Percentiles rank a stretch among this genome's conserved stretches.
Evolutionary conservation across 2,888 invertebrate genomes (phyloP).

Genomic region (Timema cristinae): DNA sequence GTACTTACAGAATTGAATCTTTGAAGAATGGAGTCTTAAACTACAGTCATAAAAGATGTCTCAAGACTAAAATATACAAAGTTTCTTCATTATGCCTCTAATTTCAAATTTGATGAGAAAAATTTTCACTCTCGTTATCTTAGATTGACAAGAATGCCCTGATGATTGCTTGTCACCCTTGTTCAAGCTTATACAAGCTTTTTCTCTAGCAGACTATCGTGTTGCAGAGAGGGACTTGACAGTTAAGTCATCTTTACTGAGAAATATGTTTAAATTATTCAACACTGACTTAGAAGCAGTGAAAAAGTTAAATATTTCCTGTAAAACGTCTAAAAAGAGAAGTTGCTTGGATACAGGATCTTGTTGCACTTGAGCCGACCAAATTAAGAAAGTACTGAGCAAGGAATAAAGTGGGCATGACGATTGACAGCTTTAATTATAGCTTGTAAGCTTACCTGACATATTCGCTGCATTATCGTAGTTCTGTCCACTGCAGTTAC

Average conservation of each 20-base stretch:
- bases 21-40: slow-evolving; percentile 11
- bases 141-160: neutral
- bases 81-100: neutral
- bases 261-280: neutral
- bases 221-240: neutral
- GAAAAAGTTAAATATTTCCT: neutral
- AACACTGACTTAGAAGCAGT: neutral
- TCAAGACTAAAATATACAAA: neutral
- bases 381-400: neutral
- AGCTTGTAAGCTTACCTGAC: slow-evolving; percentile 1
- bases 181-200: slow-evolving; percentile 1
- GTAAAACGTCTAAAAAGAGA: neutral
- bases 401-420: neutral
- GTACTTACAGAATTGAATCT: neutral
- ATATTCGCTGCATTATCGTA: slow-evolving; percentile 11
- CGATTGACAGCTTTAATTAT: neutral
- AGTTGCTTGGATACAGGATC: neutral
- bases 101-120: neutral
- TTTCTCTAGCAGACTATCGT: neutral
- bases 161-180: neutral
- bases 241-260: neutral
- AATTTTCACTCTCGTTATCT: neutral
- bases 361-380: neutral
- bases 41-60: neutral
- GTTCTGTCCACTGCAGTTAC: slow-evolving; percentile 4